Evolutionary conservation across 2,113 vertebrate genomes (phyloP), one percentile per base, ranked within the genome.

Genomic region (Notothenia rossii): DNA sequence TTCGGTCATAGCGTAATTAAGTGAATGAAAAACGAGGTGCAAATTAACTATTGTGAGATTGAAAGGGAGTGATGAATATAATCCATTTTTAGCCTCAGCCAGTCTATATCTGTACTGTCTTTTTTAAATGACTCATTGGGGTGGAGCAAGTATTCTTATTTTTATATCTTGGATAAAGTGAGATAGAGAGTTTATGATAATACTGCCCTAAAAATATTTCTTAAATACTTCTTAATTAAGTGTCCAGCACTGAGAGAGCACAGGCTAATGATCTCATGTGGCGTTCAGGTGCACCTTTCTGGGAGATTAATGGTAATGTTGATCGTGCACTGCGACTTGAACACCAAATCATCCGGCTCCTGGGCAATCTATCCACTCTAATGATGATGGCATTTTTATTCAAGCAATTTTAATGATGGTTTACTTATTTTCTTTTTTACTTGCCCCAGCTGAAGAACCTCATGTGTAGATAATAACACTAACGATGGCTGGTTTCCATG

Each of bases 21-120:
- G 84, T 89, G 77, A 91, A 91, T 89, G 75, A 90, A 82, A 85
- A 62, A 76, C 56, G n/a, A 55, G 40, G n/a, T 75, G 73, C 73
- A 73, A 86, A 90, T 92, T 81, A 81, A 85, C 66, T 60, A 4
- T 22, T 48, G 71, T 53, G 60, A 69, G 65, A 69, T 62, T 54
- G 70, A 87, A 71, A 80, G 84, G 64, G 64, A 81, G 72, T 56
- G 48, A 88, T 82, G 53, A 69, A 68, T 90, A 25, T 61, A 1
- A 22, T 80, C 51, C 73, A 72, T 85, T 84, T 84, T 79, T 65
- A 77, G 10, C 66, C 22, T 53, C 29, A 45, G 10, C 12, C 53
- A 48, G 46, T 12, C 45, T 25, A 49, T 33, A 61, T 75, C 60
- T 60, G 17, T 43, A 50, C 67, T 33, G 17, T 46, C 63, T 62